Conservation (phyloP, 2,888 invertebrate species). For the Drosophila paracracens region DNA sequence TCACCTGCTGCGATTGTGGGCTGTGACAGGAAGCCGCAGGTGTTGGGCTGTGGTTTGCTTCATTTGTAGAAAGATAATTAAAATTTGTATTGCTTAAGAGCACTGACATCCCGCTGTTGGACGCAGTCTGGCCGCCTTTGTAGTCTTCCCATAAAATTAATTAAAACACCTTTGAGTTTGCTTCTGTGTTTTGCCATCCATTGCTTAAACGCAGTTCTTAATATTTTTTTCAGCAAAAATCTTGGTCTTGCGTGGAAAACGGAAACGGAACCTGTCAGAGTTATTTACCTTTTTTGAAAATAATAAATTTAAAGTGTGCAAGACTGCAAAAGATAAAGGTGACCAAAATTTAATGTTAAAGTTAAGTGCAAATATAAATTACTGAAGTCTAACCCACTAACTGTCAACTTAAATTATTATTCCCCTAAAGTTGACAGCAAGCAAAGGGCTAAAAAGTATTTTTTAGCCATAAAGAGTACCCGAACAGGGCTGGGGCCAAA, state of each 20-base stretch:
- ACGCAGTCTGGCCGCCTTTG: slow-evolving; percentile 4
- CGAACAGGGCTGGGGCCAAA: not conserved
- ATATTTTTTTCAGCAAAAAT: not conserved
- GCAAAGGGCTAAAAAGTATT: slow-evolving; percentile 29
- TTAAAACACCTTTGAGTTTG: slow-evolving; percentile 20
- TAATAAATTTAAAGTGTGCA: not conserved
- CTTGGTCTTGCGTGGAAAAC: not conserved
- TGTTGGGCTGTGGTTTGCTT: slow-evolving; percentile 19
- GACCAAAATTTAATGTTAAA: not conserved
- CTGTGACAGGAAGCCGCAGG: slow-evolving; percentile 18
- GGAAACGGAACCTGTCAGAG: not conserved
- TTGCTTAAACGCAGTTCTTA: slow-evolving; percentile 11
- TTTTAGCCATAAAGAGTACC: slow-evolving; percentile 27
- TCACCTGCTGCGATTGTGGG: slow-evolving; percentile 40
- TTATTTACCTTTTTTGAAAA: not conserved
- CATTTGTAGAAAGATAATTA: slow-evolving; percentile 41
- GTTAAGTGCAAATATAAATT: slow-evolving; percentile 11
- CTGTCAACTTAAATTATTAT: slow-evolving; percentile 20
- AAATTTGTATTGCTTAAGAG: slow-evolving; percentile 30
- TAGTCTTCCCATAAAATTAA: slow-evolving; percentile 38
- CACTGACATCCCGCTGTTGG: slow-evolving; percentile 4
- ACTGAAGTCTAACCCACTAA: not conserved
- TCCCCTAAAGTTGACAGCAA: slow-evolving; percentile 16
- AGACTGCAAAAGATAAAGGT: not conserved
- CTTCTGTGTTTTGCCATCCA: not conserved